Conservation (phyloP, 2,797 vertebrate genomes). For the Atherinosoma microstoma region DNA sequence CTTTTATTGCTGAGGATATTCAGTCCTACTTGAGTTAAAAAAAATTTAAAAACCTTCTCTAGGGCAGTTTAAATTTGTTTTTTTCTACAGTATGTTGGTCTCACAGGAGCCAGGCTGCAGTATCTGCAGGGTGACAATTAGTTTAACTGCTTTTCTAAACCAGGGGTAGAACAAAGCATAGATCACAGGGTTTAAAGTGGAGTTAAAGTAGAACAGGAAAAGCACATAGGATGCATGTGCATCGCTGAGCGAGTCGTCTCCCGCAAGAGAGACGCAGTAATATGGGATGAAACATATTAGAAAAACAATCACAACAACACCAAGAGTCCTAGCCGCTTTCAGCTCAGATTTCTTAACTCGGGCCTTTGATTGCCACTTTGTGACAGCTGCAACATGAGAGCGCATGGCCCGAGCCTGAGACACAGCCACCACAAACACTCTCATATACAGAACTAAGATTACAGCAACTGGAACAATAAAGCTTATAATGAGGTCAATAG, state of each 20-base stretch:
- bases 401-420: conserved; percentile 36
- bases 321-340: conserved; percentile 43
- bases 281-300: conserved; percentile 29
- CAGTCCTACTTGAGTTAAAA: too few species aligned
- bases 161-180: conserved; percentile 41
- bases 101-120: conserved; percentile 28
- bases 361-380: not conserved
- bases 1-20: too few species aligned
- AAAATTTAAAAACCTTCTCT: too few species aligned
- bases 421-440: conserved; percentile 27
- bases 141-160: conserved; percentile 38
- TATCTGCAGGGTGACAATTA: conserved; percentile 30
- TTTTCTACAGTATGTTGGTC: not conserved
- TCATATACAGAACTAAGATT: conserved; percentile 38
- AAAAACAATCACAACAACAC: conserved; percentile 35
- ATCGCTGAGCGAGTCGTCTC: fast-evolving
- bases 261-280: not conserved
- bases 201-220: conserved; percentile 21
- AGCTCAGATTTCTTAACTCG: conserved; percentile 24
- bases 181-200: conserved; percentile 42
- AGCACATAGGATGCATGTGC: fast-evolving
- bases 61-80: too few species aligned
- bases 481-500: not conserved
- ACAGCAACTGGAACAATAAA: conserved; percentile 16
- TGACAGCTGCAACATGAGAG: not conserved